Evolutionary conservation across 1,140 invertebrate species (phyloP), one percentile per base, ranked within the genome.

Genomic region (Gonatopus flavifemur): DNA sequence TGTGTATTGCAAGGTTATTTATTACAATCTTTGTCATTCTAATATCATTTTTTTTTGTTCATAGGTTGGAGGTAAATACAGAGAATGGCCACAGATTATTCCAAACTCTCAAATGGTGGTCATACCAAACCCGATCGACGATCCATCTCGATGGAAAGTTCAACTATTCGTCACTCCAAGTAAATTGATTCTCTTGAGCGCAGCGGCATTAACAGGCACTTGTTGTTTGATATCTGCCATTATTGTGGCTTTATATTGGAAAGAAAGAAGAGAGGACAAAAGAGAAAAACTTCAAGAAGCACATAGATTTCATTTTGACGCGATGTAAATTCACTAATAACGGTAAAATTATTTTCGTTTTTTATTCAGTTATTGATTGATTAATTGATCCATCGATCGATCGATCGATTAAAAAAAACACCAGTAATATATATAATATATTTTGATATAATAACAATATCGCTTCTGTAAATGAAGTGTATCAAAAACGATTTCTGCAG

Each of bases 61-160:
- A 40, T 28, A 78, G 76, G 63, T 78, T 0, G 65, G 64, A 16
- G 65, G 66, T 2, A 68, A 67, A 33, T 85, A 73, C 0, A 83
- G 84, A 55, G 85, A 85, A 38, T 98, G 92, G 88, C 88, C 88
- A 1, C 93, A 96, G 73, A 90, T 98, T 25, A 98, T 99, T 67
- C 96, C 92, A 24, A 99, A 98, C 72, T 98, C 96, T 1, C 96
- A 98, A 77, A 90, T 99, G 72, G 89, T 98, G 15, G 87, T 98
- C 1, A 93, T 98, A 52, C 96, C 96, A 3, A 86, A 87, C 69
- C 94, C 94, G 6, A 80, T 86, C 3, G 77, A 84, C 51, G 80
- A 91, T 36, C 88, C 93, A 5, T 82, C 78, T 6, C 83, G 84
- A 65, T 99, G 97, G 97, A 88, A 87, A 56, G 92, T 87, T 16